Conservation (phyloP, 2,797 vertebrate species). For the Harpagifer antarcticus region DNA sequence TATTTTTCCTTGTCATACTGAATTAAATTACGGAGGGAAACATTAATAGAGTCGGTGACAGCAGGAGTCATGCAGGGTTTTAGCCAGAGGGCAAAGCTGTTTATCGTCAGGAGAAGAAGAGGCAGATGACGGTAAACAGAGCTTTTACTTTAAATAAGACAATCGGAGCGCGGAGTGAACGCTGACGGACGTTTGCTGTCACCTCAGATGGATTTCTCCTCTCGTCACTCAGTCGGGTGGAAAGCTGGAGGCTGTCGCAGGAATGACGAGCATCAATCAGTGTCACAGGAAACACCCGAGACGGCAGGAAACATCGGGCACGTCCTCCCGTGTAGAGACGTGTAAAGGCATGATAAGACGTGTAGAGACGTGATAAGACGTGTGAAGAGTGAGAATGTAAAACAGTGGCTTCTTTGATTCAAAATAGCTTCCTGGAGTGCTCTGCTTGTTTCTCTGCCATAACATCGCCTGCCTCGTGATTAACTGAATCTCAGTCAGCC, state of each 20-base stretch:
- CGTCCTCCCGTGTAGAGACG: slow-evolving; percentile 19
- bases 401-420: not conserved
- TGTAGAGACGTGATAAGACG: no score
- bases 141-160: slow-evolving; percentile 52
- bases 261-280: slow-evolving; percentile 64
- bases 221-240: slow-evolving; percentile 41
- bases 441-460: not conserved
- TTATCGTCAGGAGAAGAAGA: slow-evolving; percentile 46
- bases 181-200: slow-evolving; percentile 62
- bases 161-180: slow-evolving; percentile 27
- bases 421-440: not conserved
- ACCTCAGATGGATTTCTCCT: slow-evolving; percentile 54
- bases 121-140: slow-evolving; percentile 42
- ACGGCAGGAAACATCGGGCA: slow-evolving; percentile 11
- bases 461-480: no score
- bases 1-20: not conserved
- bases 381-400: no score
- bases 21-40: slow-evolving; percentile 28
- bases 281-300: slow-evolving; percentile 35
- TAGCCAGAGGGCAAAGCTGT: slow-evolving; percentile 36
- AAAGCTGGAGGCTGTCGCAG: slow-evolving; percentile 48
- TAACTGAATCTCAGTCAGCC: not conserved
- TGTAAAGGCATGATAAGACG: not conserved
- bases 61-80: slow-evolving; percentile 30
- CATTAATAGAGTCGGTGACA: slow-evolving; percentile 6